Conservation (phyloP, 2,888 invertebrate genomes). For the Hemithea aestivaria region DNA sequence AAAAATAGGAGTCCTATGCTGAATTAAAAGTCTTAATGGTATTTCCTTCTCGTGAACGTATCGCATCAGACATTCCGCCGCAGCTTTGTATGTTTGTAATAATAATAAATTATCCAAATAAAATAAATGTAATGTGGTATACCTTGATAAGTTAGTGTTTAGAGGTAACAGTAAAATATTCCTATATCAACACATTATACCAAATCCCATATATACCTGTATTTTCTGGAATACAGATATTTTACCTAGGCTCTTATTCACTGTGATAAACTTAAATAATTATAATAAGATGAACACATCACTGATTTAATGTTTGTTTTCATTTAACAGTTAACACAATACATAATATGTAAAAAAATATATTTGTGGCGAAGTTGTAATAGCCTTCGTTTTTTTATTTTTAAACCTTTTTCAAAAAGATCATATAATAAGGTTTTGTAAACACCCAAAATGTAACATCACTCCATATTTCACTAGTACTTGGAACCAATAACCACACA, state of each 20-base stretch:
- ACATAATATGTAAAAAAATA: too few species aligned
- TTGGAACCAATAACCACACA: too few species aligned
- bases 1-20: too few species aligned
- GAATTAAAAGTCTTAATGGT: neutral
- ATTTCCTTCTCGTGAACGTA: slow-evolving; percentile 7
- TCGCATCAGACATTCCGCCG: slow-evolving; percentile 35
- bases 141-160: slow-evolving; percentile 16
- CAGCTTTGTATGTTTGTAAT: slow-evolving; percentile 18
- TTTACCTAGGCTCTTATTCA: slow-evolving; percentile 51
- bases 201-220: slow-evolving; percentile 10
- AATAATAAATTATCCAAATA: slow-evolving; percentile 10
- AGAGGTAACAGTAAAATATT: slow-evolving; percentile 7
- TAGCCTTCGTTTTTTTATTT: too few species aligned
- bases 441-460: too few species aligned
- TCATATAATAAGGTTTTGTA: too few species aligned
- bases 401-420: too few species aligned
- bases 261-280: slow-evolving; percentile 47
- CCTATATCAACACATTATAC: slow-evolving; percentile 9
- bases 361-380: too few species aligned
- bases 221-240: slow-evolving; percentile 5
- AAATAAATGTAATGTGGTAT: slow-evolving; percentile 15
- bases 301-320: too few species aligned
- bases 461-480: too few species aligned
- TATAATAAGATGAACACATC: too few species aligned
- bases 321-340: too few species aligned